A percentile compares a stretch with the other conserved stretches of the same genome.
phyloP scores from a whole-genome alignment of 2,113 vertebrate genomes.

The Neolamprologus variostigma region DNA sequence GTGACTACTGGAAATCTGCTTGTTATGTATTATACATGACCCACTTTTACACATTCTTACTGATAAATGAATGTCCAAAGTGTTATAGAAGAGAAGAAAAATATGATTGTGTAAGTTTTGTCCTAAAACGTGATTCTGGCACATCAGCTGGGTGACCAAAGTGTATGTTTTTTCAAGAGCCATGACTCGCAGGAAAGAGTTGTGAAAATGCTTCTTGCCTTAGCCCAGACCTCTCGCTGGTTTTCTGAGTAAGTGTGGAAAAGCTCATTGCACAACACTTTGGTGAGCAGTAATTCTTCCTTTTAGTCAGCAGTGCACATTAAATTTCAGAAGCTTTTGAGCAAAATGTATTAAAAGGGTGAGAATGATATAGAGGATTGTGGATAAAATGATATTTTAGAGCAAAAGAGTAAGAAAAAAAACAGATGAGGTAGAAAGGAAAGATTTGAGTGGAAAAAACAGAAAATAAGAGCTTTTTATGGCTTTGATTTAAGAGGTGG shows the following conservation, averaged over 20 bases:
- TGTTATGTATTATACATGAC: neutral
- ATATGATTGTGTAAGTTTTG: neutral
- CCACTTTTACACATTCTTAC: neutral
- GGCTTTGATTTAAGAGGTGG: slow-evolving; percentile 41
- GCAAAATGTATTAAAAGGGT: neutral
- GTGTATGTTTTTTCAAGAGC: neutral
- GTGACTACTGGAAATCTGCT: neutral
- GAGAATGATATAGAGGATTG: neutral
- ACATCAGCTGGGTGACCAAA: neutral
- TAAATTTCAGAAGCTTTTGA: neutral
- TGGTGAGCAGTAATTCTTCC: slow-evolving; percentile 22
- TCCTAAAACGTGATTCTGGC: neutral
- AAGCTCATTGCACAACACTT: slow-evolving; percentile 41
- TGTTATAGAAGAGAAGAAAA: neutral
- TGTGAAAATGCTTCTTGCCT: slow-evolving; percentile 33
- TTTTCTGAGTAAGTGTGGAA: slow-evolving; percentile 44
- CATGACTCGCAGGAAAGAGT: neutral
- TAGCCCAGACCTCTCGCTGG: slow-evolving; percentile 9
- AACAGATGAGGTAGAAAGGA: neutral
- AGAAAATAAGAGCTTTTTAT: slow-evolving; percentile 21
- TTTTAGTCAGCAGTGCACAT: neutral
- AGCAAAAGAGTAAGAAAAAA: neutral
- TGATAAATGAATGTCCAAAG: neutral
- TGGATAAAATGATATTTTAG: neutral
- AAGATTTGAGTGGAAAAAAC: neutral